These are phyloP conservation scores for Drosophila suboccidentalis DNA, from an alignment of 2,888 invertebrate genomes.

Conservation along the genomic window DNA sequence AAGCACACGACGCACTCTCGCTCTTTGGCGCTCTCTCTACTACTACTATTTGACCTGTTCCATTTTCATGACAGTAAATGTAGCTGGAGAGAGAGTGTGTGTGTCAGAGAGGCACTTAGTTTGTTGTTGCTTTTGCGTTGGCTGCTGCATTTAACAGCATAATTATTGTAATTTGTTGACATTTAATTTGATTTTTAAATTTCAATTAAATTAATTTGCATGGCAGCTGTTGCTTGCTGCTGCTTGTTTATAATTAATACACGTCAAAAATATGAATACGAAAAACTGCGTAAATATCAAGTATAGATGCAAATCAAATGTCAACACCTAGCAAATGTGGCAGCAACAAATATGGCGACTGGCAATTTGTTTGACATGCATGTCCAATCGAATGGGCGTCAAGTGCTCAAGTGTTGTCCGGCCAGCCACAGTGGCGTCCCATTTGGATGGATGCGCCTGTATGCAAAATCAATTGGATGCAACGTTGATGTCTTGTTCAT, in stretches of 20 bases:
- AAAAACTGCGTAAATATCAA: conserved; percentile 48
- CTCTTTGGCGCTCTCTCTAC: conserved; percentile 1
- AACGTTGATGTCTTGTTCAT: conserved; percentile 40
- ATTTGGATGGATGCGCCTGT: conserved; percentile 45
- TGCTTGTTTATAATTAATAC: conserved; percentile 74
- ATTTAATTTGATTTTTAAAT: conserved; percentile 80
- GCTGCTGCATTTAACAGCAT: conserved; percentile 66
- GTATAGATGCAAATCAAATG: conserved; percentile 50
- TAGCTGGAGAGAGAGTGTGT: conserved; percentile 39
- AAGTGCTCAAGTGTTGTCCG: conserved; percentile 2
- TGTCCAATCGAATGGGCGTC: conserved; percentile 67
- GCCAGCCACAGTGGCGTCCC: conserved; percentile 28
- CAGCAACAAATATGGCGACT: conserved; percentile 61
- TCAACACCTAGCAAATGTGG: conserved; percentile 64
- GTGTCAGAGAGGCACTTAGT: background rate
- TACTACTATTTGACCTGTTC: conserved; percentile 37
- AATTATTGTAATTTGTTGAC: conserved; percentile 79
- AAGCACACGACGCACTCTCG: conserved; percentile 52
- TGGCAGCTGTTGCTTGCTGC: conserved; percentile 64
- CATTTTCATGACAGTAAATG: conserved; percentile 51
- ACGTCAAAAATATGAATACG: conserved; percentile 50
- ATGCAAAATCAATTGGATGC: conserved; percentile 63
- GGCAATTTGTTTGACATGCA: conserved; percentile 66
- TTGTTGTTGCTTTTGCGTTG: conserved; percentile 13
- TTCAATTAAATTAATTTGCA: conserved; percentile 74